Base-by-base conservation (phyloP, 2,113 vertebrate genomes). In the Periophthalmus modestus region DNA sequence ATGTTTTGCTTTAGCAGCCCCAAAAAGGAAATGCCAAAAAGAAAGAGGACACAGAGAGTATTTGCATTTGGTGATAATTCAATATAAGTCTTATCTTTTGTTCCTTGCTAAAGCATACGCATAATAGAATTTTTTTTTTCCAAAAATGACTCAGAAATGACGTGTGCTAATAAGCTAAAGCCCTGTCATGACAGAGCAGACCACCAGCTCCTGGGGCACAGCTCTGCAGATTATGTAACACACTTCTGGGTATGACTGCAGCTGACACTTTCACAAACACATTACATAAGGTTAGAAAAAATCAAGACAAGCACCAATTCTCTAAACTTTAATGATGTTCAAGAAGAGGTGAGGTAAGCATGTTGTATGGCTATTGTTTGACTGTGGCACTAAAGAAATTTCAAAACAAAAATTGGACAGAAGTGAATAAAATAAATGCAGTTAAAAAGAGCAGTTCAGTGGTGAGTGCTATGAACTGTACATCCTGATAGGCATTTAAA, bases 211-310 rank as follows among this genome's bases (percentile, higher is more conserved):
- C 62, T 0, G 36, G 11, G 62, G 62, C 62, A n/a, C 19, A 65
- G 3, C 4, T 43, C 65, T 63, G 47, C 48, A 23, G 43, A 66
- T 83, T 83, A 76, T 74, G 76, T 81, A 79, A 83, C 36, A 2
- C 71, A 62, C 43, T 24, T 54, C 77, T 73, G 61, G 79, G 61
- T 61, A 50, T 70, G 62, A 73, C 55, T 0, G 19, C 39, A 50
- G 39, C 39, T 68, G 62, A 77, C 58, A 71, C 43, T 46, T 23
- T 43, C 61, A 66, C 16, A 79, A 16, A 21, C 21, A 72, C 23
- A 58, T 62, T 62, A 73, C 28, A 69, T 18, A n/a, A 47, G 23
- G 5, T 14, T 19, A 48, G 0, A 68, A 57, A 68, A 36, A n/a
- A 28, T 62, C 24, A 62, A 34, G 24, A 34, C 15, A 34, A 16